Percentiles rank a stretch among this genome's conserved stretches.
These are phyloP conservation scores for Manis javanica DNA, from an alignment of 2,797 vertebrate species.

Conservation along the genomic window DNA sequence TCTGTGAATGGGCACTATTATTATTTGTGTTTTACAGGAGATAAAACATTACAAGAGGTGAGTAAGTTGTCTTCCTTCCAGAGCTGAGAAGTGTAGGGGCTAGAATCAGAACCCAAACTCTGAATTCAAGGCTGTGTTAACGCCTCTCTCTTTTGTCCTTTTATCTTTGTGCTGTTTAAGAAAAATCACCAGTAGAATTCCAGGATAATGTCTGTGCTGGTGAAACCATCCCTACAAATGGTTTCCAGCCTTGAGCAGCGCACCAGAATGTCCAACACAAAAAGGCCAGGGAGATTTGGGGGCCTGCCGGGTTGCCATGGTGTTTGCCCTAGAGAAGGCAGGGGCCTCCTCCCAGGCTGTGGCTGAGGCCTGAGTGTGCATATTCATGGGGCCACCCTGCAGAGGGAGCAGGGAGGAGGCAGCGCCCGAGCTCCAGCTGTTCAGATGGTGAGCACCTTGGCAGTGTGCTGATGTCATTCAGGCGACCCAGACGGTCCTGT, in stretches of 20 bases:
- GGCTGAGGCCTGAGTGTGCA: slow-evolving; percentile 48
- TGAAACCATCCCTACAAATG: neutral
- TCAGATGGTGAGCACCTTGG: neutral
- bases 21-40: neutral
- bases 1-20: neutral
- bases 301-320: slow-evolving; percentile 73
- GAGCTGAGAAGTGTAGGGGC: neutral
- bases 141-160: neutral
- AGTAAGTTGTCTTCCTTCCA: neutral
- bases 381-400: slow-evolving; percentile 62
- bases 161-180: neutral
- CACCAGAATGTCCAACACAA: neutral
- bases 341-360: neutral
- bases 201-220: neutral
- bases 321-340: slow-evolving; percentile 53
- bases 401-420: neutral
- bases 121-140: neutral
- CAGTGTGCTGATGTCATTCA: too few species aligned
- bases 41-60: neutral
- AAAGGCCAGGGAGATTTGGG: slow-evolving; percentile 8
- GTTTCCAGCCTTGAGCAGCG: neutral
- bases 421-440: neutral
- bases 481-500: neutral
- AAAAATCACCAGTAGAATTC: neutral
- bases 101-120: neutral